Base-by-base conservation (phyloP, 2,113 vertebrate species). In the Psittacus erithacus region DNA sequence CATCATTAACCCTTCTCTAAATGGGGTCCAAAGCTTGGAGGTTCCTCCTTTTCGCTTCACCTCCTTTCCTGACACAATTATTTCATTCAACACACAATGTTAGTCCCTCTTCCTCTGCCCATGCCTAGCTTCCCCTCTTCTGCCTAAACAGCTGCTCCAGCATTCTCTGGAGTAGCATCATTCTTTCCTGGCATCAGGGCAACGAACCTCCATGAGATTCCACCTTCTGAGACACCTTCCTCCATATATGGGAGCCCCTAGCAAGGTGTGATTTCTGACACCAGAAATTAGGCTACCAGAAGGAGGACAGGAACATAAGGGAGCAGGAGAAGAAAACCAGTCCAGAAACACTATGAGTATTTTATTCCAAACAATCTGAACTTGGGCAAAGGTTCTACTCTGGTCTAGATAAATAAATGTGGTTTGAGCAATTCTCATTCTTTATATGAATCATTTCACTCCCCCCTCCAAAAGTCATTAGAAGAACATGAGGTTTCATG, bases 381-480 rank as follows among this genome's bases (percentile, higher is more conserved):
- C 38, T 70, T 74, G 19, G 41, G n/a, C 46, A 91, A 55, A 94
- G 74, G 38, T 73, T 91, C 59, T 82, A 49, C 31, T 74, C 79
- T 53, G 68, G n/a, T 74, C 49, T 64, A 90, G 67, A 71, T 68
- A 91, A 83, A 80, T 35, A 86, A 82, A 84, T 82, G 70, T 76
- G 70, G 70, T 82, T 95, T 77, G 71, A 88, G 70, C 70, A 73
- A 25, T 89, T 93, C 31, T 87, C 46, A 12, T 69, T 93, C 65
- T 95, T 92, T 65, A 82, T 67, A 69, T 71, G 67, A 94, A 83
- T 91, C 76, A 90, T 86, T 95, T 94, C 41, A 83, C 73, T 92
- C 84, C 82, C 84, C 41, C 39, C 75, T 75, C 57, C 43, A 73
- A 91, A 88, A 90, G 77, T 35, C 82, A 74, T 85, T 64, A 76